A percentile compares a stretch with the other conserved stretches of the same genome.
These are phyloP conservation scores for Gopherus flavomarginatus DNA, from an alignment of 2,113 vertebrate species.

Conservation along the genomic window DNA sequence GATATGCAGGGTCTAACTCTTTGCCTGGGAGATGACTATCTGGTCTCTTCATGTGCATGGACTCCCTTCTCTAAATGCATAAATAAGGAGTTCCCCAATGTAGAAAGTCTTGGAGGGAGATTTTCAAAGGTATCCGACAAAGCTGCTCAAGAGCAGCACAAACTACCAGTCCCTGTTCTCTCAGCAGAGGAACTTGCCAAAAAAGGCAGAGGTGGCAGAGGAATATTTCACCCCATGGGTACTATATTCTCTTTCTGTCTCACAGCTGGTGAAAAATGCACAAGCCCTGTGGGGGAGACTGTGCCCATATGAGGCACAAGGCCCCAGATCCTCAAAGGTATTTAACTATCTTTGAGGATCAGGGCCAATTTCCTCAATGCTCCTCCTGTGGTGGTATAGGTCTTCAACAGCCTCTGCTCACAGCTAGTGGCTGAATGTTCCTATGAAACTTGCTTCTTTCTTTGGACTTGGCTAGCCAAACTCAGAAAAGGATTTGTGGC, in stretches of 20 bases:
- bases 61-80: background rate
- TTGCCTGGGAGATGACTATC: background rate
- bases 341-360: background rate
- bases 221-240: fast-evolving
- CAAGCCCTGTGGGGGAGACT: background rate
- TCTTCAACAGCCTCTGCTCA: background rate
- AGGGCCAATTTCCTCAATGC: background rate
- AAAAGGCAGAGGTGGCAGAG: background rate
- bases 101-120: background rate
- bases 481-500: slow-evolving; percentile 19
- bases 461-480: background rate
- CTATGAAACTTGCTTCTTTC: background rate
- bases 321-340: background rate
- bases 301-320: background rate
- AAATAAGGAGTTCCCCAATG: background rate
- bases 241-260: background rate
- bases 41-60: background rate
- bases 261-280: background rate
- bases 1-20: background rate
- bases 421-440: fast-evolving
- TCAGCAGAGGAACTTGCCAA: background rate
- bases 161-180: background rate
- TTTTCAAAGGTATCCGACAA: background rate
- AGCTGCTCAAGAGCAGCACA: background rate
- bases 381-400: background rate